A percentile compares a stretch with the other conserved stretches of the same genome.
phyloP scores from a whole-genome alignment of 2,113 vertebrate species.

The Scatophagus argus region DNA sequence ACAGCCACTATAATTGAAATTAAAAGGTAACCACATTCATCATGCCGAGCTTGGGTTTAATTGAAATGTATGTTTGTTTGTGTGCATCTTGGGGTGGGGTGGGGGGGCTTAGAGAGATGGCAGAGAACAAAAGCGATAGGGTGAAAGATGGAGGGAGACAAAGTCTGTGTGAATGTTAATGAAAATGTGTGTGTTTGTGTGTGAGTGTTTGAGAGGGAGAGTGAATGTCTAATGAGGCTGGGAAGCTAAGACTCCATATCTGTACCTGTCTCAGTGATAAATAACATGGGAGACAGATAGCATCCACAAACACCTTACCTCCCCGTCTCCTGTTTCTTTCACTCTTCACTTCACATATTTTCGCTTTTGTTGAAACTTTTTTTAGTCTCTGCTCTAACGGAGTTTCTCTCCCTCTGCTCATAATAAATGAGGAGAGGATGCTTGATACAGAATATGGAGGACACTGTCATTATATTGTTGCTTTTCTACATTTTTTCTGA shows the following conservation, averaged over 20 bases:
- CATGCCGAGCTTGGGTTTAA: slow-evolving; percentile 76
- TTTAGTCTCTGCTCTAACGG: not conserved
- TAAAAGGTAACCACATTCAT: slow-evolving; percentile 84
- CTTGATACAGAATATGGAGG: too few relatives aligned
- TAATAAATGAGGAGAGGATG: too few relatives aligned
- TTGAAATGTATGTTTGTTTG: slow-evolving; percentile 79
- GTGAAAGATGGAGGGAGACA: slow-evolving; percentile 49
- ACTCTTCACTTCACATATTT: slow-evolving; percentile 5
- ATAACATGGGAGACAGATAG: slow-evolving; percentile 68
- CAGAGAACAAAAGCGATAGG: slow-evolving; percentile 20
- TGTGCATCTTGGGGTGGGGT: slow-evolving; percentile 10
- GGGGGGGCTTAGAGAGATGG: not conserved
- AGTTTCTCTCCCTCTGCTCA: not conserved
- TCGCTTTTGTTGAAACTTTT: not conserved
- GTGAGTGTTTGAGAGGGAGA: slow-evolving; percentile 28
- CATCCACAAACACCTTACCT: slow-evolving; percentile 32
- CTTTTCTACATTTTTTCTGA: too few relatives aligned
- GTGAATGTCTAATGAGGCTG: slow-evolving; percentile 75
- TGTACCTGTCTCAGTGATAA: slow-evolving; percentile 79
- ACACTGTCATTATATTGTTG: too few relatives aligned
- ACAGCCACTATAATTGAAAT: slow-evolving; percentile 83
- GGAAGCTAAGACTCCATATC: slow-evolving; percentile 72
- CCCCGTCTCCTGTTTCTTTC: slow-evolving; percentile 3
- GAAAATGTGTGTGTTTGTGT: slow-evolving; percentile 44
- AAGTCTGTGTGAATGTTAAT: slow-evolving; percentile 54